phyloP scores from a whole-genome alignment of 1,140 invertebrate genomes.

The Hyles euphorbiae region DNA sequence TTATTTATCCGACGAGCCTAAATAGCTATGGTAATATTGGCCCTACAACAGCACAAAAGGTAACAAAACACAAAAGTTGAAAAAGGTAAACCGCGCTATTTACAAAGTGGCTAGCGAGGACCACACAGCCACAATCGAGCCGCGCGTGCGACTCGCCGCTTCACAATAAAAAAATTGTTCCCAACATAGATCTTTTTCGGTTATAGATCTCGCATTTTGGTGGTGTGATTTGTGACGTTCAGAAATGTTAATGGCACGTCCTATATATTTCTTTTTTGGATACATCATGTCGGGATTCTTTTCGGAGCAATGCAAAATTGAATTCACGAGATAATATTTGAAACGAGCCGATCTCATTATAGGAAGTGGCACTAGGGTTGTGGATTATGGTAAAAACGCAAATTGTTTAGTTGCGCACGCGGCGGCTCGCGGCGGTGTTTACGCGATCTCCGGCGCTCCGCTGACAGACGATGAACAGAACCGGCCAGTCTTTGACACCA shows the following conservation, averaged over 20 bases:
- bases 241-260: constrained; percentile 67
- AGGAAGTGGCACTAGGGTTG: constrained; percentile 17
- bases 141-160: constrained; percentile 71
- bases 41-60: constrained; percentile 74
- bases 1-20: constrained; percentile 74
- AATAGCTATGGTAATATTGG: constrained; percentile 76
- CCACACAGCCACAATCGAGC: constrained; percentile 74
- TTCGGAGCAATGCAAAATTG: background rate
- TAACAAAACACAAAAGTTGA: constrained; percentile 76
- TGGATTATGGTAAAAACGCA: constrained; percentile 56
- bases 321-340: background rate
- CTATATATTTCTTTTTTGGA: constrained; percentile 46
- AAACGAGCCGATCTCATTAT: background rate
- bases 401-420: constrained; percentile 42
- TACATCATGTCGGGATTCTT: background rate
- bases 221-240: constrained; percentile 74
- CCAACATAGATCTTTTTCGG: constrained; percentile 70
- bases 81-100: constrained; percentile 76
- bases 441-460: constrained; percentile 51
- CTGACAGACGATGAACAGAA: constrained; percentile 58
- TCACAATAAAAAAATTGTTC: constrained; percentile 66
- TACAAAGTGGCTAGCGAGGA: constrained; percentile 75
- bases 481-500: constrained; percentile 58
- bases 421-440: constrained; percentile 47
- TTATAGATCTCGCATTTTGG: constrained; percentile 72